These are phyloP conservation scores for Vanessa tameamea DNA, from an alignment of 1,140 invertebrate species.

Conservation along the genomic window DNA sequence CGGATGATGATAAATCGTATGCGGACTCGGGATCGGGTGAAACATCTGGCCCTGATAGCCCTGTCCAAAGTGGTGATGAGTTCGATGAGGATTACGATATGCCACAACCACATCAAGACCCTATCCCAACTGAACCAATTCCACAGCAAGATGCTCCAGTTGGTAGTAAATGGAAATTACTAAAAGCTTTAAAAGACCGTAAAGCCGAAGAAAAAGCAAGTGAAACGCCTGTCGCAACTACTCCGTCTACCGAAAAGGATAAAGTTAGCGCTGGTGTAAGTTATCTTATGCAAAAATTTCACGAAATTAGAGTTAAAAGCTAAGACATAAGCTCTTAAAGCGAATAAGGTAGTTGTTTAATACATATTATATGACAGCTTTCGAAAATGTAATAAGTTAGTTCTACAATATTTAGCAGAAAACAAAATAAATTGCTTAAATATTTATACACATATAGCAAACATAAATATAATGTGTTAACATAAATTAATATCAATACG, in stretches of 20 bases:
- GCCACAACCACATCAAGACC: conserved; percentile 82
- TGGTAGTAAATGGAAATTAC: conserved; percentile 93
- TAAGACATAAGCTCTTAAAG: conserved; percentile 56
- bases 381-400: conserved; percentile 8
- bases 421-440: conserved; percentile 2
- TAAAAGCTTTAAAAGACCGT: conserved; percentile 93
- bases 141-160: conserved; percentile 82
- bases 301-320: conserved; percentile 84
- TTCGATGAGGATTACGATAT: conserved; percentile 82
- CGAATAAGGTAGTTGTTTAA: conserved; percentile 7
- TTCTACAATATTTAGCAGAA: neutral
- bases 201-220: conserved; percentile 91
- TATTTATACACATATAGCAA: conserved; percentile 4
- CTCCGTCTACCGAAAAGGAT: conserved; percentile 83
- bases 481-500: too few relatives aligned
- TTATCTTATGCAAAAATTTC: conserved; percentile 83
- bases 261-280: conserved; percentile 84
- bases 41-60: conserved; percentile 93
- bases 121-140: conserved; percentile 58
- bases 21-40: conserved; percentile 86
- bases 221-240: conserved; percentile 84
- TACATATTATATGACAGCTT: neutral
- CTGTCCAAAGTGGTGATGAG: conserved; percentile 86
- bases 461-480: neutral
- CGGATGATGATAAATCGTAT: conserved; percentile 75